Conservation (phyloP, 2,888 invertebrate genomes). For the Acleris holmiana region DNA sequence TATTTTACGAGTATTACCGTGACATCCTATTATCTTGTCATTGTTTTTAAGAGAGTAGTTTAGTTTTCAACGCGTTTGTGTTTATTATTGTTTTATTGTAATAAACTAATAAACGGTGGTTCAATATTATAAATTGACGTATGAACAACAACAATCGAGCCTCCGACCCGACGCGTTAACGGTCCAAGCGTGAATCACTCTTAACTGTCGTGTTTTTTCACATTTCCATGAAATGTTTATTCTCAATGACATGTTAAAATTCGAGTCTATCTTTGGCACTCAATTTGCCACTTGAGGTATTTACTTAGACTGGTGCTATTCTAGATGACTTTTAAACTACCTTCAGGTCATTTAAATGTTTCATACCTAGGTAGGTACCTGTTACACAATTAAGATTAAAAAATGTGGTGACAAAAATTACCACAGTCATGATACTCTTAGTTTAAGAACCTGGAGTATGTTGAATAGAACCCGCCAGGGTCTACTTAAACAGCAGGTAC, state of each 20-base stretch:
- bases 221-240: conserved; percentile 69
- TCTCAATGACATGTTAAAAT: conserved; percentile 69
- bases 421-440: not conserved
- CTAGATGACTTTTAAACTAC: conserved; percentile 27
- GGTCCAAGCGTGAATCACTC: conserved; percentile 76
- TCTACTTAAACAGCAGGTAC: conserved; percentile 10
- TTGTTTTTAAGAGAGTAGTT: too few species aligned
- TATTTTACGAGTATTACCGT: too few species aligned
- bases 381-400: not conserved
- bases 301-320: conserved; percentile 19
- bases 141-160: conserved; percentile 44
- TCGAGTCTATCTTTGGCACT: conserved; percentile 45
- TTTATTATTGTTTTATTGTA: not conserved
- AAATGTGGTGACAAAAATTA: conserved; percentile 13
- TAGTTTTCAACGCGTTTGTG: too few species aligned
- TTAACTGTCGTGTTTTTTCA: conserved; percentile 73
- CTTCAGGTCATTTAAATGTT: conserved; percentile 5
- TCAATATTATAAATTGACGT: conserved; percentile 29
- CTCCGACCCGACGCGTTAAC: conserved; percentile 62
- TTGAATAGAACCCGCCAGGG: too few species aligned
- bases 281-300: conserved; percentile 31
- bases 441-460: not conserved
- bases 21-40: too few species aligned
- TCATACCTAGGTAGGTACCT: not conserved
- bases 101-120: conserved; percentile 3